Base-by-base conservation (phyloP, 2,797 vertebrate species). In the Brotula barbata region DNA sequence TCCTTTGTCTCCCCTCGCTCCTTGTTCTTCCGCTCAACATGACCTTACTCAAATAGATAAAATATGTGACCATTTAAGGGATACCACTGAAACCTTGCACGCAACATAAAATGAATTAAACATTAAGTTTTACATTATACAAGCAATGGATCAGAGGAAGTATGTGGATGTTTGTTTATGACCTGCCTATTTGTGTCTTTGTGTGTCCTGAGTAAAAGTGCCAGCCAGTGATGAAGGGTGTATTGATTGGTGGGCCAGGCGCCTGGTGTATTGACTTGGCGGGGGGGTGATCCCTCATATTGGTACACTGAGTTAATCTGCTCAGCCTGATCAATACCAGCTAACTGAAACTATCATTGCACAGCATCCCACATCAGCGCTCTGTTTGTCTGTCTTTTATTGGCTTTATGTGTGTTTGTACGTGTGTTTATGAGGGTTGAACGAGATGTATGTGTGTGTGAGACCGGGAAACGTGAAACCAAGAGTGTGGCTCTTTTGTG, bases 271-370 rank as follows among this genome's bases (percentile, higher is more conserved):
- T 92, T 75, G 91, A 92, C 85, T 83, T 23, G 64, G 77, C 72
- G 77, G 80, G 77, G 72, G 82, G 81, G 80, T 73, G 80, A 88
- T 90, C 85, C 87, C 88, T 89, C 85, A 89, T 89, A 90, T 91
- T 86, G 90, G 80, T 85, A 89, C 85, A 88, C 86, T 64, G 85
- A 89, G 90, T 91, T 92, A 89, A 92, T 90, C 89, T 92, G 86
- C 89, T 80, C 81, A 67, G 79, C 64, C 68, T 68, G 77, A 90
- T 92, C 90, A 75, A 92, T 92, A 83, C 50, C 16, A 68, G 82
- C 88, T 89, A 91, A 91, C 89, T 83, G 83, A 84, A 90, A 85
- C 89, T 86, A 89, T 92, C 88, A 90, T 90, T 84, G 83, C 79
- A 75, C 85, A 60, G 78, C 81, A 62, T 84, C 86, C 81, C 85